These are phyloP conservation scores for Campylomormyrus numenius DNA, from an alignment of 2,113 vertebrate genomes.

Conservation along the genomic window DNA sequence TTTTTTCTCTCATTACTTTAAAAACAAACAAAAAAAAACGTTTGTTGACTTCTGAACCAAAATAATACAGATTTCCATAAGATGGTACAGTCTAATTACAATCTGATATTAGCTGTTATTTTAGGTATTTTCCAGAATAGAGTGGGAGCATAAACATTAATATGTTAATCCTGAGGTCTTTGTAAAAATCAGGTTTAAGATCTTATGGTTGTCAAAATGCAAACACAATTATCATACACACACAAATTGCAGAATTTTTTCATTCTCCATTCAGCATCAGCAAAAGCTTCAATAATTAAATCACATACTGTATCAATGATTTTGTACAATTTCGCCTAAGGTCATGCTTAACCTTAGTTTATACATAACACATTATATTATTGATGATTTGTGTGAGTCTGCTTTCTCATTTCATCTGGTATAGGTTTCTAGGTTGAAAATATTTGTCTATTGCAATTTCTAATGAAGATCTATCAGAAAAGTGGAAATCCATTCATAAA, in stretches of 20 bases:
- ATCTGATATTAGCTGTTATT: not conserved
- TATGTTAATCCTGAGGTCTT: not conserved
- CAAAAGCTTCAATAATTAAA: not conserved
- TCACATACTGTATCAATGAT: not conserved
- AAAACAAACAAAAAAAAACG: not conserved
- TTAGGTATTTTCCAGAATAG: not conserved
- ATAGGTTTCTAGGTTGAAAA: not conserved
- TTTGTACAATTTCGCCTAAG: not conserved
- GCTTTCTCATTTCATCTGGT: not conserved
- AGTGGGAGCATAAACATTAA: not conserved
- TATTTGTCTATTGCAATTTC: not conserved
- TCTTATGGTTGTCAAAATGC: not conserved
- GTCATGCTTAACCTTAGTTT: not conserved
- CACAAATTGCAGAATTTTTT: not conserved
- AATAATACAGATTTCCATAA: not conserved
- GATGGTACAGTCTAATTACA: not conserved
- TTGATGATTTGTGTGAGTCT: not conserved
- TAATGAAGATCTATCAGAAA: not conserved
- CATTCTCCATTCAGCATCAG: not conserved
- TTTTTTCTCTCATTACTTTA: not conserved
- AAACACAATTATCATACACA: not conserved
- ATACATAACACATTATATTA: not conserved
- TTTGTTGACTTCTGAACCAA: not conserved
- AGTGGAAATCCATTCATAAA: not conserved
- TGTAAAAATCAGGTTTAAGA: not conserved